Base-by-base conservation (phyloP, 2,113 vertebrate species). In the Ginglymostoma cirratum region DNA sequence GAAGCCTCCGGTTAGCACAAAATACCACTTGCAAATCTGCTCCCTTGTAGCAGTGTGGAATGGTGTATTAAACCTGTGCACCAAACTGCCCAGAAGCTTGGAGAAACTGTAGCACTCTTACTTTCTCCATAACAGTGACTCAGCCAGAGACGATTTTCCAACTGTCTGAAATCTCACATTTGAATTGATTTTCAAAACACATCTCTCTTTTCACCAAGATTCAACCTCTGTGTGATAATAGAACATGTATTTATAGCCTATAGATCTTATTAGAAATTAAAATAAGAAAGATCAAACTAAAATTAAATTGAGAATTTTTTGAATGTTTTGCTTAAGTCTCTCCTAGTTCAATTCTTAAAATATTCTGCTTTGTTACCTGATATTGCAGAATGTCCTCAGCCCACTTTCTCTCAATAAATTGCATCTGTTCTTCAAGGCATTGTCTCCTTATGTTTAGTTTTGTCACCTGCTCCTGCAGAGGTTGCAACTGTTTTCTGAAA, bases 391-490 rank as follows among this genome's bases (percentile, higher is more conserved):
- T 97, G 3, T 98, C 98, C 86, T 99, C 98, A 0, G 97, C 98
- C 38, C 98, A 97, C 12, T 99, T 98, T 6, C 97, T 97, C 96
- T 97, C 97, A 96, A 98, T 96, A 0, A 99, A 97, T 24, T 97
- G 86, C 0, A 99, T 97, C 97, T 98, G 98, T 96, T 99, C 98
- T 96, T 99, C 98, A 97, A 99, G 97, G 96, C 97, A 98, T 87
- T 97, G 97, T 93, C 98, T 98, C 96, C 98, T 98, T 96, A 99
- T 97, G 27, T 96, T 96, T 96, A 99, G 97, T 86, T 96, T 97
- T 96, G 97, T 97, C 85, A 96, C 98, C 97, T 99, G 98, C 0
- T 98, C 98, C 96, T 97, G 97, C 80, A 99, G 83, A 2, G 98
- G 98, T 90, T 97, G 96, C 95, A 99, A 97, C 42, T 98, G 97